Evolutionary conservation across 2,113 vertebrate genomes (phyloP), one percentile per base, ranked within the genome.

Genomic region (Crotalus viridis): DNA sequence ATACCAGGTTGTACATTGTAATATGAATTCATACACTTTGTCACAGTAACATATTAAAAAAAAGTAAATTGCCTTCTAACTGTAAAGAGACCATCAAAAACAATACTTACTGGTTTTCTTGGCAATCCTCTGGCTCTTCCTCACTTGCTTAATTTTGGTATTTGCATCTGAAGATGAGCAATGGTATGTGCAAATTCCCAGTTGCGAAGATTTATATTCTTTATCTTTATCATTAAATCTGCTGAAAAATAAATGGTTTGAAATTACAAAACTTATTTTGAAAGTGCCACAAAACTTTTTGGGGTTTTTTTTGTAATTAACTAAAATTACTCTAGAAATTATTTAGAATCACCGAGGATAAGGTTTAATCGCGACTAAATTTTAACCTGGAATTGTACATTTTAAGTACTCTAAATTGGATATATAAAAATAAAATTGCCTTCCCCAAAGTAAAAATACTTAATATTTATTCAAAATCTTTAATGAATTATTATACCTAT

Each of bases 51-150:
- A 6, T 74, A 28, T 48, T 4, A 39, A 43, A 87, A 26, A 55
- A 33, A 88, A 74, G 43, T 10, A 1, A 51, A 28, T 61, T 51
- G n/a, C 21, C 43, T 57, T 61, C 56, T 64, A 33, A 56, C n/a
- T 64, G 81, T 64, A 93, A 90, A 89, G 39, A 61, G 93, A 92
- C 90, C 9, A 95, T 24, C 54, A 93, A 8, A 90, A 46, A 94
- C 39, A 43, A 56, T 64, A 55, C 96, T 97, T 95, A 98, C 97
- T 95, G 4, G 1, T 89, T 94, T 94, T 97, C 57, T 17, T 85
- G 91, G 64, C 1, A 2, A 95, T 54, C 95, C 94, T 97, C 94
- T 92, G 92, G 56, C 94, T 97, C 61, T 91, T 97, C 94, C 93
- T 96, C 69, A 93, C 95, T 52, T 92, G 85, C 48, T 94, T 26